Evolutionary conservation across 2,797 vertebrate genomes (phyloP), one percentile per base, ranked within the genome.

Genomic region (Antrozous pallidus): DNA sequence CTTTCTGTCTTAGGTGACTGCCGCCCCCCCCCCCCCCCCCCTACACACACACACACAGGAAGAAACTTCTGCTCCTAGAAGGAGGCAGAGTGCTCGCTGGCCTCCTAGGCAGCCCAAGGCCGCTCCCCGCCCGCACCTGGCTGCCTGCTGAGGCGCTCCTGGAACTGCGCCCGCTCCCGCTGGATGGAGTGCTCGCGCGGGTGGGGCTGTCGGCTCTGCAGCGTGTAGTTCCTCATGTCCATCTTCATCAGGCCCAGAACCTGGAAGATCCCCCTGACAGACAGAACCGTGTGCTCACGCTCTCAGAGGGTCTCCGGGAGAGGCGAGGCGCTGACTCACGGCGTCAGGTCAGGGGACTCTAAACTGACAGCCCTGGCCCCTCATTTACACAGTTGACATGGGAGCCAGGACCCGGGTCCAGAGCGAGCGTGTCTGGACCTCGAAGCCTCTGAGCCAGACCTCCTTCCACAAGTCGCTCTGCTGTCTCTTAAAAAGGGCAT

Each of bases 181-280:
- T 98, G 98, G 83, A 97, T 85, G 0, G 97, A 97, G 73, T 98
- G 98, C 63, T 98, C 98, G 96, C 97, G 97, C 33, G 98, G 98
- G 67, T 97, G 98, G 67, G 98, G 98, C 69, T 98, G 96, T 84
- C 98, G 96, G 93, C 94, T 98, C 96, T 98, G 98, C 90, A 98
- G 96, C 33, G 98, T 98, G 92, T 99, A 98, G 97, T 98, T 98
- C 5, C 98, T 97, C 98, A 98, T 98, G 97, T 99, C 98, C 33
- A 97, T 98, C 93, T 98, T 98, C 98, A 98, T 99, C 94, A 98
- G 95, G 65, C 97, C 98, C 96, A 99, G 94, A 85, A 98, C 97
- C 0, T 67, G 47, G 16, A 98, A 98, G 94, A 98, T 98, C 79
- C 98, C 98, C 93, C 98, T 98, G 79, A 63, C 7, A 16, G 20